These are phyloP conservation scores for Probosciger aterrimus DNA, from an alignment of 2,113 vertebrate species.

Conservation along the genomic window DNA sequence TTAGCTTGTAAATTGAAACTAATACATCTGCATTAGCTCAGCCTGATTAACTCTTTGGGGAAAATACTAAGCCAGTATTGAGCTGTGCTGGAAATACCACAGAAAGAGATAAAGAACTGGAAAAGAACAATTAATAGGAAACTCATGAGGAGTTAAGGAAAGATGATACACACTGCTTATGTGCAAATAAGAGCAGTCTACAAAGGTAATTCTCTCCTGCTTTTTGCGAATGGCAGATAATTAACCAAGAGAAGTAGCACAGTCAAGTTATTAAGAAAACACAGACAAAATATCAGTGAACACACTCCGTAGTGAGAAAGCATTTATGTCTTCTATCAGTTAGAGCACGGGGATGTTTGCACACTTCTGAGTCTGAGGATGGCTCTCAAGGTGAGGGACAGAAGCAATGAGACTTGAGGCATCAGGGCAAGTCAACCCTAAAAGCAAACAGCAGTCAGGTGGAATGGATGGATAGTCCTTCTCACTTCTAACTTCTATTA, in stretches of 20 bases:
- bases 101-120: neutral
- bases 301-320: neutral
- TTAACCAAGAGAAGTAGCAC: neutral
- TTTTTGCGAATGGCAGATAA: neutral
- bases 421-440: neutral
- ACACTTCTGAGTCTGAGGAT: neutral
- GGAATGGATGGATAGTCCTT: neutral
- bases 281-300: neutral
- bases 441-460: neutral
- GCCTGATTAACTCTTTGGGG: neutral
- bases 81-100: neutral
- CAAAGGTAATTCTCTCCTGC: neutral
- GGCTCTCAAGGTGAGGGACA: neutral
- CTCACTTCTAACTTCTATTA: neutral
- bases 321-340: neutral
- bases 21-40: neutral
- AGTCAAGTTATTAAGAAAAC: neutral
- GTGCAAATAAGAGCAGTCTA: neutral
- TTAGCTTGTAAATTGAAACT: neutral
- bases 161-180: neutral
- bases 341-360: neutral
- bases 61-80: neutral
- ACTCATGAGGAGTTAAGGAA: neutral
- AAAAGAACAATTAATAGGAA: neutral
- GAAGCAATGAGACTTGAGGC: neutral